Evolutionary conservation across 1,140 invertebrate species (phyloP).

Genomic region (Bicyclus anynana): DNA sequence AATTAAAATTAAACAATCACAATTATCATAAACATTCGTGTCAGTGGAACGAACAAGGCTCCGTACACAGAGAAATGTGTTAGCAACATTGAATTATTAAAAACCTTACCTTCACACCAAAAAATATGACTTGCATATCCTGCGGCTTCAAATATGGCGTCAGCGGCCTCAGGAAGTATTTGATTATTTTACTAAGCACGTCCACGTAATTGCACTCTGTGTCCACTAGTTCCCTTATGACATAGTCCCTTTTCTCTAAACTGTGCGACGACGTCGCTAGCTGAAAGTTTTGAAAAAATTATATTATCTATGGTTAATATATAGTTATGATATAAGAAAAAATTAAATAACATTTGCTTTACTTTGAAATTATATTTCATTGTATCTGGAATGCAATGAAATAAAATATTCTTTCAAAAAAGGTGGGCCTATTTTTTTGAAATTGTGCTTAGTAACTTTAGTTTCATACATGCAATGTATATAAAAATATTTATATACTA

Average conservation of each 20-base stretch:
- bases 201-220: constrained; percentile 98
- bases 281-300: constrained; percentile 49
- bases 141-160: constrained; percentile 83
- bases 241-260: constrained; percentile 95
- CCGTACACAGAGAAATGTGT: neutral
- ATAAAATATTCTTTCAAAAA: too few species aligned
- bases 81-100: constrained; percentile 5
- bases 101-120: constrained; percentile 88
- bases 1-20: too few species aligned
- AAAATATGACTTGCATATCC: constrained; percentile 90
- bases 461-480: too few species aligned
- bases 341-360: too few species aligned
- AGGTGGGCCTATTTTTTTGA: too few species aligned
- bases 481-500: too few species aligned
- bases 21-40: too few species aligned
- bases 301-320: neutral
- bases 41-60: neutral
- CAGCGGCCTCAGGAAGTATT: constrained; percentile 89
- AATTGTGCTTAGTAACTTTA: too few species aligned
- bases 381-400: too few species aligned
- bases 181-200: constrained; percentile 92
- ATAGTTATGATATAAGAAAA: too few species aligned
- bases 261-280: constrained; percentile 79
- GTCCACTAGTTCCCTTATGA: constrained; percentile 96
- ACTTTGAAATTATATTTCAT: too few species aligned